A percentile compares a stretch with the other conserved stretches of the same genome.
phyloP scores from a whole-genome alignment of 2,888 invertebrate species.

The Cantharis flavilabris region DNA sequence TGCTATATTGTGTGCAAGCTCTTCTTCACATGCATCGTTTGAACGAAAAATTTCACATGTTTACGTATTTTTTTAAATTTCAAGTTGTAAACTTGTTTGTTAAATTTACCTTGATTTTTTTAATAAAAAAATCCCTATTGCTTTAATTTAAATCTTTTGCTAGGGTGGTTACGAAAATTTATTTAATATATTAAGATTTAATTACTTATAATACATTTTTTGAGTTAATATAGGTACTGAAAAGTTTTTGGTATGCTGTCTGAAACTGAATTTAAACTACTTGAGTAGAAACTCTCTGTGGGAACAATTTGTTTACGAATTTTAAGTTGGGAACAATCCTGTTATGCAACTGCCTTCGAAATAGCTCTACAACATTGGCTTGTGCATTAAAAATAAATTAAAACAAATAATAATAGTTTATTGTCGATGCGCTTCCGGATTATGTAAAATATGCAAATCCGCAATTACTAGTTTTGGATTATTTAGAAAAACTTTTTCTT shows the following conservation, averaged over 20 bases:
- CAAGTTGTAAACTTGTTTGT: not conserved
- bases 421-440: not conserved
- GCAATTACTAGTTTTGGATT: not conserved
- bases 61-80: not conserved
- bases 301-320: not conserved
- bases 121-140: not conserved
- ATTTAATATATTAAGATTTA: no score
- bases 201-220: not conserved
- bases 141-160: not conserved
- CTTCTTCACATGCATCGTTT: not conserved
- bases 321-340: not conserved
- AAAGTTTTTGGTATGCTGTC: not conserved
- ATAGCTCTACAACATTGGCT: not conserved
- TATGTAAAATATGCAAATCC: not conserved
- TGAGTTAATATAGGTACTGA: not conserved
- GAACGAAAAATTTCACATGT: not conserved
- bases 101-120: not conserved
- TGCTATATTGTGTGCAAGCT: not conserved
- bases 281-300: not conserved
- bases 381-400: not conserved
- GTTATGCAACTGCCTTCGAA: not conserved
- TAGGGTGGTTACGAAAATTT: not conserved
- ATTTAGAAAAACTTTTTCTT: not conserved
- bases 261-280: not conserved
- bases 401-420: not conserved